Evolutionary conservation across 2,113 vertebrate species (phyloP).

Genomic region (Spilogale gracilis): DNA sequence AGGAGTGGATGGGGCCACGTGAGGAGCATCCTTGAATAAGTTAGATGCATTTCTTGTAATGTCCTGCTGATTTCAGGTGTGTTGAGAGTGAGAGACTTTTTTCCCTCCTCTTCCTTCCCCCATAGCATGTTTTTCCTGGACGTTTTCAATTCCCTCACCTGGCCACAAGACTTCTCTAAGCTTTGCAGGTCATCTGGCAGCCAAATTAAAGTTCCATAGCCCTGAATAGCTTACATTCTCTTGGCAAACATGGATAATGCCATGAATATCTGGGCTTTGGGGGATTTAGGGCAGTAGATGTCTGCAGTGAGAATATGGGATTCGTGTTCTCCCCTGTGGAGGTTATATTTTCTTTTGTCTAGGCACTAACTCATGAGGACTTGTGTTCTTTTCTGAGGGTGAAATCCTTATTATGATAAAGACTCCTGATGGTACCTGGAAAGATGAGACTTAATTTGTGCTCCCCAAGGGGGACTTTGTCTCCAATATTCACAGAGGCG

Average conservation of each 20-base stretch:
- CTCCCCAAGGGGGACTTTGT: neutral
- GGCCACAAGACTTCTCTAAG: neutral
- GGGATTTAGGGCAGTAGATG: neutral
- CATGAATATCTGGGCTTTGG: rapidly evolving
- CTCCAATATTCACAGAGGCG: neutral
- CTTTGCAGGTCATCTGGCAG: neutral
- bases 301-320: neutral
- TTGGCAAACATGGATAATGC: neutral
- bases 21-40: neutral
- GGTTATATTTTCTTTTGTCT: neutral
- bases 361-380: neutral
- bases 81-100: neutral
- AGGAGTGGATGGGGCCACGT: too few relatives aligned
- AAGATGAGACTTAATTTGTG: neutral
- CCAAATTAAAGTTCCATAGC: neutral
- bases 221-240: too few relatives aligned
- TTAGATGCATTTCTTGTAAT: neutral
- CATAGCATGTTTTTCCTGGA: neutral
- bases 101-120: neutral
- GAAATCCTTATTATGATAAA: neutral
- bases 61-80: neutral
- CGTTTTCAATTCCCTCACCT: neutral
- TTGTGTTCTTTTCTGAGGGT: neutral
- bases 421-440: neutral
- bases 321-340: neutral